Evolutionary conservation across 1,140 invertebrate species (phyloP), one percentile per base, ranked within the genome.

Genomic region (Plutomurus gul): DNA sequence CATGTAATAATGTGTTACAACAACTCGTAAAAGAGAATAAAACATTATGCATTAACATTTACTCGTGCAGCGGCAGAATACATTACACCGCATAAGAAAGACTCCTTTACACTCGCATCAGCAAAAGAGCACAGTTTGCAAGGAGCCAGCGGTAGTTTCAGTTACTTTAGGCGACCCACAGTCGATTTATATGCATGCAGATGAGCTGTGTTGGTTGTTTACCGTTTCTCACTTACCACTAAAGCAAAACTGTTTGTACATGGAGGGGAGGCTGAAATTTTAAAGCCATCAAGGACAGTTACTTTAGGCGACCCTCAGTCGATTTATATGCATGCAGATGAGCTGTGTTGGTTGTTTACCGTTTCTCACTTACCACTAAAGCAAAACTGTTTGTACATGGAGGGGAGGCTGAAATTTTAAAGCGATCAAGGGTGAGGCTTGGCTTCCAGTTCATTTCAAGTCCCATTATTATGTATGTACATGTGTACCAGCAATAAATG

Each of bases 1-100:
- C 30, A 65, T 33, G 56, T 65, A 65, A 33, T 65, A 65, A 65
- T 65, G 56, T 30, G 56, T 65, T 65, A 65, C 56, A 33, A 16
- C 56, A 65, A 65, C 25, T 65, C 56, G 56, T 18, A 33, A 65
- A 65, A 30, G 25, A n/a, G 25, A 65, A 65, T 65, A 65, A 65
- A 65, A 65, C 56, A 65, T 65, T 65, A 25, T 33, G 27, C 56
- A 65, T 65, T 65, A 65, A 65, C 56, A 65, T 65, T 65, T 65
- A 65, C 56, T 25, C 56, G 56, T 65, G 56, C 25, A 65, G 46
- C 46, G 36, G 56, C 30, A 65, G 13, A 36, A n/a, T n/a, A n/a
- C n/a, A n/a, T n/a, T n/a, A n/a, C n/a, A n/a, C n/a, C n/a, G n/a
- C n/a, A n/a, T n/a, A n/a, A n/a, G n/a, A n/a, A n/a, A n/a, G n/a